Base-by-base conservation (phyloP, 2,888 invertebrate species). In the Campopleginae sp. region DNA sequence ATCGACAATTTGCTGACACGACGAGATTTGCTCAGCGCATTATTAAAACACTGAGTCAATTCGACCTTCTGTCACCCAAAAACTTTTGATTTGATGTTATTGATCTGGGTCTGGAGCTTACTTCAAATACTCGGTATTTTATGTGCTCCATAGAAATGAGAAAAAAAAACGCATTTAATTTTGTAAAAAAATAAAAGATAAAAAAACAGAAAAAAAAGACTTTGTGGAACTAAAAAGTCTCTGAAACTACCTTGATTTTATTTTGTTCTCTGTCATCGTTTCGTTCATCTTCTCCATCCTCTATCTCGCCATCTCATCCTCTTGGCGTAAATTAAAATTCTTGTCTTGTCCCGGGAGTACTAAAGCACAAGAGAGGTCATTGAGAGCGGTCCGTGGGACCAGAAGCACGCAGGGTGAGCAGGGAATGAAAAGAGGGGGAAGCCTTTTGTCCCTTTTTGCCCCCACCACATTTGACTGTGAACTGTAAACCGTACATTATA, bases 321-420 rank as follows among this genome's bases (percentile, higher is more conserved):
- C 58, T 33, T 58, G 68, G 80, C 68, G 81, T 81, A 65, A 86
- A 87, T 88, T 86, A 85, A 86, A 87, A 88, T 80, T 80, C 77
- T 80, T 72, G 86, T 79, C 82, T 80, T 63, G 82, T 42, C 51
- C 63, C 46, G 51, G 54, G 66, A 63, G 72, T 72, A 23, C 65
- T 38, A 42, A 66, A 66, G 76, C 65, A 76, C 76, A 78, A 80
- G 79, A 86, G 88, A 87, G 87, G 86, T 86, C 82, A 61, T 85
- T 84, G 87, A 88, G 87, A 85, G 86, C 81, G 86, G 77, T 86
- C 87, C 88, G 87, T 87, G 89, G 89, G 85, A 78, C 86, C 86
- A 86, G 87, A 87, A 72, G 8, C 85, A 80, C 85, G 86, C 74
- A 86, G 88, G 87, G 86, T 76, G 88, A 85, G 87, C 76, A 84